Evolutionary conservation across 2,888 invertebrate species (phyloP).

Genomic region (Amphipoea oculea): DNA sequence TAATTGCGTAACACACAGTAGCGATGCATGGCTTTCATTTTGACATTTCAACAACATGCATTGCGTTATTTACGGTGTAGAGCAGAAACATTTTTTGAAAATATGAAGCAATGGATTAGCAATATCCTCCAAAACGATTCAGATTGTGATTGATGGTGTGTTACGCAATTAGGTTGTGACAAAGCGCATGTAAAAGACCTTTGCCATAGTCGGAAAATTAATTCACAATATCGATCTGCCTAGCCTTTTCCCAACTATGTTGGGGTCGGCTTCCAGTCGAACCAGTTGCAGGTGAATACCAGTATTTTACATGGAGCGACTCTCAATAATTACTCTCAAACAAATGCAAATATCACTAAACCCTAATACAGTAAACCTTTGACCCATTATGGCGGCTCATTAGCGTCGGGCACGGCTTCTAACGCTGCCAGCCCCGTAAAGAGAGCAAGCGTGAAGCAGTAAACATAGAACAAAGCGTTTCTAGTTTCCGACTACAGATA

Average conservation of each 20-base stretch:
- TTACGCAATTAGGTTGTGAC: too few species aligned
- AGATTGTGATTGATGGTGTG: not conserved
- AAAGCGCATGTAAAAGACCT: not conserved
- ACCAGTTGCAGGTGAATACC: not conserved
- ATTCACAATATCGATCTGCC: not conserved
- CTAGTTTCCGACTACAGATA: constrained; percentile 23
- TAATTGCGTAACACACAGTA: not conserved
- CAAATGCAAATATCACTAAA: not conserved
- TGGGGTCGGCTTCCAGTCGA: not conserved
- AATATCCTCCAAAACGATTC: not conserved
- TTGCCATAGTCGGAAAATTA: not conserved
- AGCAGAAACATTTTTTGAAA: not conserved
- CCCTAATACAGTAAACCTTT: not conserved
- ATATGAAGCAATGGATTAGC: not conserved
- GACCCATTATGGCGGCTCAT: constrained; percentile 13
- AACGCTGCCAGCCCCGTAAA: constrained; percentile 7
- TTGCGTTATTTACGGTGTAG: not conserved
- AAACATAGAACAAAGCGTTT: constrained; percentile 44
- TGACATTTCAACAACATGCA: not conserved
- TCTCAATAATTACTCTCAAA: not conserved
- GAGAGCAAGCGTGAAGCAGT: constrained; percentile 33
- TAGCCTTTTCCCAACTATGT: not conserved
- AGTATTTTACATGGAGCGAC: not conserved
- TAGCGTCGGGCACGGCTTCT: constrained; percentile 2
- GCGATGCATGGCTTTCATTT: not conserved